Evolutionary conservation across 2,113 vertebrate species (phyloP), one percentile per base, ranked within the genome.

Genomic region (Brevimyrus niger): DNA sequence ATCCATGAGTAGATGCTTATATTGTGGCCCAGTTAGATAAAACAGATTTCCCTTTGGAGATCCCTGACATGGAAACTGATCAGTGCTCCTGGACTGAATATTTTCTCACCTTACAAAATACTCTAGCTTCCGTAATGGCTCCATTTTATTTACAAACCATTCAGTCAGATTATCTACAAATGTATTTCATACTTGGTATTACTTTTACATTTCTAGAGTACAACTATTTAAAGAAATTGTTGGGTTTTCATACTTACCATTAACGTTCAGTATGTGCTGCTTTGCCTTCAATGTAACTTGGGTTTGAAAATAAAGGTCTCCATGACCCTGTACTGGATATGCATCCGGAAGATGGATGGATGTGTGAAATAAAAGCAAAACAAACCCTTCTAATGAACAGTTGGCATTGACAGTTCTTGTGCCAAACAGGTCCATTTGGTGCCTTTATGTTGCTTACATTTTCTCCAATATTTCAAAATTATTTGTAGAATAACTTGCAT

Each of bases 171-270:
- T 50, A 31, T 48, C 44, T 55, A 42, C 27, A 87, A 61, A 44
- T 61, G 15, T 38, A 51, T 35, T 38, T 65, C 35, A 65, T 15
- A 23, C 86, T 58, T 44, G 50, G 23, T 80, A 47, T 31, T 31
- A 21, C 65, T 27, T 82, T 35, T 84, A 88, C 88, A 53, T 21
- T 27, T 51, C 47, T 88, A 48, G 88, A 80, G 19, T 80, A 88
- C 88, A 88, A 47, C 50, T 46, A 21, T 19, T 88, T 51, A 73
- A 65, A 31, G n/a, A 51, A 69, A 21, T 38, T 23, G n/a, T 44
- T 42, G 19, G 21, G 35, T 87, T 44, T 58, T 13, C 53, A 42
- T 9, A 61, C 19, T 44, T 87, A 19, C 53, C 35, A 17, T 23
- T 58, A 8, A 35, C 5, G 9, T 42, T 42, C 35, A 73, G n/a